Base-by-base conservation (phyloP, 2,888 invertebrate species). In the Lasius platythorax region DNA sequence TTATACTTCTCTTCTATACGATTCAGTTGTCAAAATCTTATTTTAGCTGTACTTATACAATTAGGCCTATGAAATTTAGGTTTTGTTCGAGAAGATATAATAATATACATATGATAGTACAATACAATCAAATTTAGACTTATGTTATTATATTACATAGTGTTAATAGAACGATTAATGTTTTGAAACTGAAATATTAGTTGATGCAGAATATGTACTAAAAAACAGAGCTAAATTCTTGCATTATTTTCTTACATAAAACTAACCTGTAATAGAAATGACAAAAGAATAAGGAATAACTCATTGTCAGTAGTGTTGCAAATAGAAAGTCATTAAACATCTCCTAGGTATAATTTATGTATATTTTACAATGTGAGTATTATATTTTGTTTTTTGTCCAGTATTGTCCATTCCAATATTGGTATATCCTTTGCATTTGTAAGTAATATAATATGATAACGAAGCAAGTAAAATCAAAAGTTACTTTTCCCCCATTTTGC, bases 21-120 rank as follows among this genome's bases (percentile, higher is more conserved):
- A 84, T 84, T 90, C 73, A 84, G 72, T 87, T 87, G 82, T 88
- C 78, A 85, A 84, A 74, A 85, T 50, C 88, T 85, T 91, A 91
- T 75, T 81, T 89, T 88, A 88, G 78, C 82, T 91, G 82, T 89
- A 88, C 83, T 88, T 91, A 89, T 70, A 91, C 85, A 89, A 91
- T 67, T 91, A 91, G 91, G 87, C 89, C 90, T 79, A 72, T 46
- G 6, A 72, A 87, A 86, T 78, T 82, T 85, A 73, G 83, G 83
- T 63, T 76, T 89, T 86, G 82, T 8, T 50, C 70, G 70, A 87
- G 79, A 84, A 82, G 58, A 90, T 83, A 33, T 68, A 76, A 87
- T 86, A 63, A 18, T 18, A 72, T 23, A 23, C 23, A 23, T 84
- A 76, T 68, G 43, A 66, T 70, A 63, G 3, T 82, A 81, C 53